A percentile compares a stretch with the other conserved stretches of the same genome.
Conservation (phyloP, 2,797 vertebrate genomes). For the Prionace glauca region DNA sequence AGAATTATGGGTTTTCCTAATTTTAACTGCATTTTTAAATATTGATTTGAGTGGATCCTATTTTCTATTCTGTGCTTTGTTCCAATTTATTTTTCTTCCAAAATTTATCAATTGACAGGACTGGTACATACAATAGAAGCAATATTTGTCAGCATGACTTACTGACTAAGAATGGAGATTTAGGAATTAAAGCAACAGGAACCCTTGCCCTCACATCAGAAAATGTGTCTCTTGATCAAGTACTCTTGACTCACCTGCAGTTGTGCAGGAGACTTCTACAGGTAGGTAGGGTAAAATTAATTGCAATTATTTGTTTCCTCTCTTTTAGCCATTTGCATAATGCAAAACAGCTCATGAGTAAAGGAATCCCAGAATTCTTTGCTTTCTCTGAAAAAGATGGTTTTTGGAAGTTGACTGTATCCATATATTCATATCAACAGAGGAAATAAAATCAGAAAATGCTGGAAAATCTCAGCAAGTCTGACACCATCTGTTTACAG, state of each 20-base stretch:
- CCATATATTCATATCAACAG: not conserved
- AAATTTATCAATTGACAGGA: conserved; percentile 43
- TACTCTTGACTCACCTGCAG: conserved; percentile 72
- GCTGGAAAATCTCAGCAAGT: too few relatives aligned
- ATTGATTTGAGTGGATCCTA: not conserved
- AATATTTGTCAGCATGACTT: conserved; percentile 50
- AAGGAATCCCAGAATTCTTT: not conserved
- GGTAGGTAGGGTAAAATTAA: conserved; percentile 50
- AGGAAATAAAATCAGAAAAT: too few relatives aligned
- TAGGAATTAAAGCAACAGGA: conserved; percentile 45
- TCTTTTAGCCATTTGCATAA: not conserved
- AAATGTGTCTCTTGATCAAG: conserved; percentile 66
- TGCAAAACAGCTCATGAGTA: not conserved
- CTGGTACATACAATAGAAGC: conserved; percentile 58
- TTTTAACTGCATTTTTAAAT: not conserved
- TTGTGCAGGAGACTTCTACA: conserved; percentile 73
- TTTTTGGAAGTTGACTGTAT: not conserved
- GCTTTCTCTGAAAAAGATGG: not conserved
- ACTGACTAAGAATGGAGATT: conserved; percentile 48
- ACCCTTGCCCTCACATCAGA: conserved; percentile 64
- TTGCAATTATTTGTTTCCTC: not conserved
- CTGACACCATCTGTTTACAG: too few relatives aligned
- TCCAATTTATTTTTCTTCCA: conserved; percentile 7
- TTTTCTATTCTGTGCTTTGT: not conserved
- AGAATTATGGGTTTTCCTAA: not conserved